A percentile compares a stretch with the other conserved stretches of the same genome.
Conservation (phyloP, 2,888 invertebrate species). For the Choristoneura rosaceana region DNA sequence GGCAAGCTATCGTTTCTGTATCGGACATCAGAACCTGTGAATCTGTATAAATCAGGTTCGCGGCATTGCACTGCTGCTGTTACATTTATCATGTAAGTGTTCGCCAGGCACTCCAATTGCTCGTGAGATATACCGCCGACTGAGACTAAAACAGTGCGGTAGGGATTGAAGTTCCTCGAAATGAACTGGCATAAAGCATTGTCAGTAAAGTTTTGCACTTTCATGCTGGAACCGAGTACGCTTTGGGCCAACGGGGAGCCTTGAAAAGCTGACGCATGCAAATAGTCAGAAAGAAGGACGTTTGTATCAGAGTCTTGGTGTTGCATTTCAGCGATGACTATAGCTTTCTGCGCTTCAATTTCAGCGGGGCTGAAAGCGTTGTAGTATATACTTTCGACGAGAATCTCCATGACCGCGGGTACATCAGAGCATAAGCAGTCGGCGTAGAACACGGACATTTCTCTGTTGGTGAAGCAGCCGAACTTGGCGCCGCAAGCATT, state of each 20-base stretch:
- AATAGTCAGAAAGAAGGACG: slow-evolving; percentile 68
- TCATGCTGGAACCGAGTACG: slow-evolving; percentile 88
- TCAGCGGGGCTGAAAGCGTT: slow-evolving; percentile 75
- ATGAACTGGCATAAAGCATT: slow-evolving; percentile 91
- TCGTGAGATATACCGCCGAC: slow-evolving; percentile 96
- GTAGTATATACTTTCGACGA: slow-evolving; percentile 97
- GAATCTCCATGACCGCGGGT: slow-evolving; percentile 94
- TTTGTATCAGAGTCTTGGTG: slow-evolving; percentile 64
- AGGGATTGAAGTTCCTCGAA: slow-evolving; percentile 93
- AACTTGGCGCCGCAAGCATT: slow-evolving; percentile 97
- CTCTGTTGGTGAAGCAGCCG: slow-evolving; percentile 97
- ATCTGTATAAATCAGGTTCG: slow-evolving; percentile 86
- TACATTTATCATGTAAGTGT: slow-evolving; percentile 89
- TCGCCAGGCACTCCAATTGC: slow-evolving; percentile 90
- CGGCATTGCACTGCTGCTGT: slow-evolving; percentile 86
- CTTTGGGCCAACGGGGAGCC: slow-evolving; percentile 71
- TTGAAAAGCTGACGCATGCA: slow-evolving; percentile 77
- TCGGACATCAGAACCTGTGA: slow-evolving; percentile 94
- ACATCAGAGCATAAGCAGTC: slow-evolving; percentile 94
- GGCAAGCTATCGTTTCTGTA: slow-evolving; percentile 96
- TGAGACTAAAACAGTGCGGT: slow-evolving; percentile 95
- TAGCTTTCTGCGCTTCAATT: slow-evolving; percentile 65
- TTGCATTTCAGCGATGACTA: slow-evolving; percentile 68
- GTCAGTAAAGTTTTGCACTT: slow-evolving; percentile 86
- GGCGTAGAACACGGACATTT: slow-evolving; percentile 98